These are phyloP conservation scores for Dilophus febrilis DNA, from an alignment of 2,888 invertebrate species.

Conservation along the genomic window DNA sequence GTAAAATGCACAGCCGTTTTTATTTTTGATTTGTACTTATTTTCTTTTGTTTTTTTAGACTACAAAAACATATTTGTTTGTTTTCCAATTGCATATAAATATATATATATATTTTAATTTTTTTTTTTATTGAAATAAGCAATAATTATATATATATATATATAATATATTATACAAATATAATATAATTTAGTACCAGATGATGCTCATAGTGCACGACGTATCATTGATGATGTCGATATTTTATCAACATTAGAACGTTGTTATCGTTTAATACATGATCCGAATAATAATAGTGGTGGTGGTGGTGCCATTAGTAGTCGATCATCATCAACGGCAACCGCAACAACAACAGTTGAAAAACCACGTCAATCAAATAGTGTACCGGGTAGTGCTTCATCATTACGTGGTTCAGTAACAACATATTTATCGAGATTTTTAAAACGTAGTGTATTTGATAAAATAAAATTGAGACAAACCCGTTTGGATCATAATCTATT, in stretches of 20 bases:
- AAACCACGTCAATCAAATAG: slow-evolving; percentile 6
- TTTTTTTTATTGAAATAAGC: no score
- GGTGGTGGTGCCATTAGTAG: slow-evolving; percentile 12
- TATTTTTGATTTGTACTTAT: no score
- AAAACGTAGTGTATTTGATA: slow-evolving; percentile 53
- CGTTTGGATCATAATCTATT: slow-evolving; percentile 72
- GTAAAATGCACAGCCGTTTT: no score
- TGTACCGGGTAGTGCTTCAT: slow-evolving; percentile 39
- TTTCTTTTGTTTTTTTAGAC: no score
- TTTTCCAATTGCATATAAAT: no score
- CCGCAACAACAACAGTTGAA: slow-evolving; percentile 11
- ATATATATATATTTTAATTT: no score
- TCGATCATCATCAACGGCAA: slow-evolving; percentile 15
- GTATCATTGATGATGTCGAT: slow-evolving; percentile 51
- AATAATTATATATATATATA: neutral
- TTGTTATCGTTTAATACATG: slow-evolving; percentile 52
- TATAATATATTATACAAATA: neutral
- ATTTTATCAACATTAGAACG: slow-evolving; percentile 55
- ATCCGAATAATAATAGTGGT: slow-evolving; percentile 24
- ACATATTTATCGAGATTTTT: slow-evolving; percentile 56
- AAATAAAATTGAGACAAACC: slow-evolving; percentile 57
- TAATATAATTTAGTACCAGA: slow-evolving; percentile 42
- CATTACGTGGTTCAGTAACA: slow-evolving; percentile 35
- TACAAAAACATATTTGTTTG: no score
- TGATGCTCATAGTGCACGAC: slow-evolving; percentile 56